Conservation (phyloP, 92 coral and sea anemone genomes). For the Epizoanthus stellaris region DNA sequence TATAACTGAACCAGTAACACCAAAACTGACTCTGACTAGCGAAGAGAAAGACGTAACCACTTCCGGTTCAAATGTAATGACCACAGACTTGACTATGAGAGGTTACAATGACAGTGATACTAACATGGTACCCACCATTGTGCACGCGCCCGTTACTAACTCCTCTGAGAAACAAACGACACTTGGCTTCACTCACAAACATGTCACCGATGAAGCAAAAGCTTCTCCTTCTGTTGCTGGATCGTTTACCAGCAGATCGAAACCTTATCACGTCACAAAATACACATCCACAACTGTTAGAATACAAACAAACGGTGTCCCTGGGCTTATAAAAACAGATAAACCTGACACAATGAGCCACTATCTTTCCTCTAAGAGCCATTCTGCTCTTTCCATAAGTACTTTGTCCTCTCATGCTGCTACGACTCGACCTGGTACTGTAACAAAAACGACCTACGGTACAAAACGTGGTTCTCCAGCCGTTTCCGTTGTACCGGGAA, state of each 20-base stretch:
- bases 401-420: background rate
- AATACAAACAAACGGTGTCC: background rate
- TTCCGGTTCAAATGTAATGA: background rate
- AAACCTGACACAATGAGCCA: background rate
- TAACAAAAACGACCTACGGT: slow-evolving; percentile 15
- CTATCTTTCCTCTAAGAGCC: background rate
- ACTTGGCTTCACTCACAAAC: background rate
- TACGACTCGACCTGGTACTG: slow-evolving; percentile 20
- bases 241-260: background rate
- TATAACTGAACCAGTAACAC: slow-evolving; percentile 17
- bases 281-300: background rate
- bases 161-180: background rate
- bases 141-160: background rate
- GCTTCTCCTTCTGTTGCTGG: background rate
- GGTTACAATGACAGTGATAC: background rate
- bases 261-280: background rate
- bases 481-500: slow-evolving; percentile 36
- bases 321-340: background rate
- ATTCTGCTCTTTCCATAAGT: background rate
- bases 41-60: slow-evolving; percentile 25
- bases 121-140: background rate
- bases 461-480: slow-evolving; percentile 39
- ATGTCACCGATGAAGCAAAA: background rate
- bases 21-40: slow-evolving; percentile 16
- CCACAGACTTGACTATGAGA: slow-evolving; percentile 28